phyloP scores from a whole-genome alignment of 2,797 vertebrate genomes.

The Lutjanus campechanus region DNA sequence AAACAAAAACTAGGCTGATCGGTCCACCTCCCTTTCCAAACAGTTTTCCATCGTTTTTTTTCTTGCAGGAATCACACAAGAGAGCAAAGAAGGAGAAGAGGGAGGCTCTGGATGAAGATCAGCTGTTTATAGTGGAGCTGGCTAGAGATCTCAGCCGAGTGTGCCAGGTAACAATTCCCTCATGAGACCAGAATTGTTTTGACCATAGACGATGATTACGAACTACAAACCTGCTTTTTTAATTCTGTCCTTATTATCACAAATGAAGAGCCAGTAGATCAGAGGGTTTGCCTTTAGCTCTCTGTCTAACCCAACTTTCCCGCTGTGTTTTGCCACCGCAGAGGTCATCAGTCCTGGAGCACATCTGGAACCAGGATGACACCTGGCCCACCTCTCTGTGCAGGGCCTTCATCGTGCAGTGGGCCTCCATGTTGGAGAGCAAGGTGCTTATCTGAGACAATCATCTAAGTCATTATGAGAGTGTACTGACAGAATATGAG shows the following conservation, averaged over 20 bases:
- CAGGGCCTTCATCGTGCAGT: slow-evolving; percentile 82
- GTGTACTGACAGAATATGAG: background rate
- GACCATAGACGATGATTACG: no score
- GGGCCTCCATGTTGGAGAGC: slow-evolving; percentile 84
- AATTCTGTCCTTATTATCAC: background rate
- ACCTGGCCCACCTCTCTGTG: slow-evolving; percentile 83
- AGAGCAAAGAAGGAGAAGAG: slow-evolving; percentile 75
- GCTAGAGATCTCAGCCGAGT: slow-evolving; percentile 85
- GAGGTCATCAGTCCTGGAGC: slow-evolving; percentile 82
- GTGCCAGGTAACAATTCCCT: slow-evolving; percentile 79
- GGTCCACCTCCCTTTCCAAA: no score
- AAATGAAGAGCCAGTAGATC: background rate
- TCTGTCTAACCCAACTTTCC: background rate
- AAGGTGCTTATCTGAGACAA: slow-evolving; percentile 74
- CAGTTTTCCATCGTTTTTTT: slow-evolving; percentile 4
- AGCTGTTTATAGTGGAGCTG: slow-evolving; percentile 85
- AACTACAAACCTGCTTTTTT: background rate
- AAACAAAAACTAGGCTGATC: no score
- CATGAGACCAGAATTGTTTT: background rate
- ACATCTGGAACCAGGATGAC: slow-evolving; percentile 83
- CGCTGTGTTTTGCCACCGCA: slow-evolving; percentile 49
- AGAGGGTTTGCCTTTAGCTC: background rate
- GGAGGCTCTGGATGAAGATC: slow-evolving; percentile 84
- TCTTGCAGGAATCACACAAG: slow-evolving; percentile 82
- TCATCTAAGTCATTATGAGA: background rate